Percentiles rank a stretch among this genome's conserved stretches.
Conservation (phyloP, 2,888 invertebrate genomes). For the Calliopum simillimum region DNA sequence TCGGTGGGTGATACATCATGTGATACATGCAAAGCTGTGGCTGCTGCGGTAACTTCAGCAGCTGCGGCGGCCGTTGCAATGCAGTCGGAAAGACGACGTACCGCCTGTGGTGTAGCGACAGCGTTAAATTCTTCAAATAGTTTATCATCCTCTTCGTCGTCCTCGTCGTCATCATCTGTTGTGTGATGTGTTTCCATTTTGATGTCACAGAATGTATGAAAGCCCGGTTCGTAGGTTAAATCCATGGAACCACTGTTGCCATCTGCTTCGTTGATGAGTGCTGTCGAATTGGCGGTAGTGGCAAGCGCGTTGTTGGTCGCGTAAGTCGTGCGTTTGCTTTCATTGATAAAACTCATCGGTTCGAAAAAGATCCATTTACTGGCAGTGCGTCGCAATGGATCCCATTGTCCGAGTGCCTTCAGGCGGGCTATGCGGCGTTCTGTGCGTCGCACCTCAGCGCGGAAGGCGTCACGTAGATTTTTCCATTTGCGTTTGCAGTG, state of each 20-base stretch:
- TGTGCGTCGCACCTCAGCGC: conserved; percentile 47
- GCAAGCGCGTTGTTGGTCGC: conserved; percentile 1
- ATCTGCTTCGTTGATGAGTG: conserved; percentile 23
- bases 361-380: conserved; percentile 49
- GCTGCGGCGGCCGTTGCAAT: conserved; percentile 51
- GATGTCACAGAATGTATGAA: conserved; percentile 40
- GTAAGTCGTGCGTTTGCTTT: conserved; percentile 37
- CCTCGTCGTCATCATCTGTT: conserved; percentile 46
- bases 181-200: conserved; percentile 48
- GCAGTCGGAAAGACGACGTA: conserved; percentile 55
- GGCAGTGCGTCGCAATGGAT: conserved; percentile 35
- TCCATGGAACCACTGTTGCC: conserved; percentile 44
- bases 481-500: conserved; percentile 62
- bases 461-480: conserved; percentile 55
- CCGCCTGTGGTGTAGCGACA: conserved; percentile 58
- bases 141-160: conserved; percentile 54
- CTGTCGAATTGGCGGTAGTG: background rate
- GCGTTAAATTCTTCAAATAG: conserved; percentile 56
- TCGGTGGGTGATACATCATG: background rate
- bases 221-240: conserved; percentile 21
- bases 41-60: conserved; percentile 26
- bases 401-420: conserved; percentile 38
- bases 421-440: conserved; percentile 45
- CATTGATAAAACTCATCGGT: conserved; percentile 48
- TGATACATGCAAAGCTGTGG: background rate